Evolutionary conservation across 2,113 vertebrate species (phyloP).

Genomic region (Peromyscus leucopus): DNA sequence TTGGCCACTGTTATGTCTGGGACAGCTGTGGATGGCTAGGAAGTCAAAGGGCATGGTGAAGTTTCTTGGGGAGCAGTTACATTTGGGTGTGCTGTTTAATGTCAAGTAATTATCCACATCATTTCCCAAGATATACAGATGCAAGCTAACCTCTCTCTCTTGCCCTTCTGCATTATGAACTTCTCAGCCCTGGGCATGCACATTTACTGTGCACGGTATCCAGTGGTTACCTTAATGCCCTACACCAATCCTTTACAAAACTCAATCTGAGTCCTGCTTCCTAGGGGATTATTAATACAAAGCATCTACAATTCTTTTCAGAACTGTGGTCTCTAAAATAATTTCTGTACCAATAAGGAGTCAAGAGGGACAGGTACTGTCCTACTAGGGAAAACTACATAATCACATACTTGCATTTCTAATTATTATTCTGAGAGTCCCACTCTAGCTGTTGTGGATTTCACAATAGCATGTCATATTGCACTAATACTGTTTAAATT

Average conservation of each 20-base stretch:
- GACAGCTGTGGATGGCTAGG: conserved; percentile 36
- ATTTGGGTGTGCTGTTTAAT: conserved; percentile 71
- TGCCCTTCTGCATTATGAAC: conserved; percentile 67
- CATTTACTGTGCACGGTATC: conserved; percentile 13
- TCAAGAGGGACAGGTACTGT: neutral
- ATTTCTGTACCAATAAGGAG: neutral
- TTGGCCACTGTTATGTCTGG: neutral
- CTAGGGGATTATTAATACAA: neutral
- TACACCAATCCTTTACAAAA: conserved; percentile 34
- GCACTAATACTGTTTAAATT: conserved; percentile 40
- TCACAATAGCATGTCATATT: conserved; percentile 40
- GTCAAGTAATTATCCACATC: conserved; percentile 72
- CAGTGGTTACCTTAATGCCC: conserved; percentile 46
- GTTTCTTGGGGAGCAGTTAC: conserved; percentile 55
- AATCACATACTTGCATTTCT: neutral
- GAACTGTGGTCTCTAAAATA: conserved; percentile 43
- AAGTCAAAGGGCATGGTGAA: conserved; percentile 54
- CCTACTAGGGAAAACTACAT: neutral
- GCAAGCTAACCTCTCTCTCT: conserved; percentile 44
- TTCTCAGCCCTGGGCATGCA: neutral
- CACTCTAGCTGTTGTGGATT: neutral
- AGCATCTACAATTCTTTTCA: conserved; percentile 64
- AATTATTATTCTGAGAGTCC: neutral
- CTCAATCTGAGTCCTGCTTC: neutral
- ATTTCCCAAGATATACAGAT: conserved; percentile 58